Base-by-base conservation (phyloP, 2,888 invertebrate species). In the Dasypogon diadema region DNA sequence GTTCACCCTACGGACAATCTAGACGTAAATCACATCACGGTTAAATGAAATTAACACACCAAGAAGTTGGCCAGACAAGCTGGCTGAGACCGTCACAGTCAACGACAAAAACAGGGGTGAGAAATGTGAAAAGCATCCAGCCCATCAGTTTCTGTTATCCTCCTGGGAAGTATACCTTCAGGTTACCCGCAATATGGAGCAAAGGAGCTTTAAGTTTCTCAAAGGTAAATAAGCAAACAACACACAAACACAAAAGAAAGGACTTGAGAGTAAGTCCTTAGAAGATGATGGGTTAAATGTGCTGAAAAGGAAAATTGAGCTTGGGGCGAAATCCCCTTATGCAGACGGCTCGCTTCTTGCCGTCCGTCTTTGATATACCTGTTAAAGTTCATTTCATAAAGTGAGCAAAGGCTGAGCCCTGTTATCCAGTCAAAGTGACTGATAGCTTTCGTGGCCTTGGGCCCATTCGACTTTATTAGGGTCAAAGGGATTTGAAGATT, bases 201-300 rank as follows among this genome's bases (percentile, higher is more conserved):
- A 54, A 70, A 70, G 54, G n/a, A 51, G 54, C 70, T 70, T 70
- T 54, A 70, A 70, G 70, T 54, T 54, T 21, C 70, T 51, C 54
- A 34, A 70, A 70, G 70, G 70, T 70, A 70, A 70, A 70, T 54
- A 70, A 70, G 70, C 34, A 70, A 70, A 70, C 54, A 70, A 70
- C 54, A 70, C 70, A 30, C 16, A 51, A 37, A 34, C 34, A 70
- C 70, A 70, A 70, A 70, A 70, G 54, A 70, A 70, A 70, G 34
- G 70, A 54, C 70, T 70, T 46, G 46, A 70, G 70, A 70, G 70
- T 70, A 54, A 70, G 70, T 70, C 70, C 70, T 70, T 54, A 70
- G 70, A 70, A 70, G 70, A 70, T 70, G 70, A 70, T 70, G 70
- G 70, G 70, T 70, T 70, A 70, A 70, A 54, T 70, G 70, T 70